Evolutionary conservation across 2,888 invertebrate genomes (phyloP), one percentile per base, ranked within the genome.

Genomic region (Andrena marginata): DNA sequence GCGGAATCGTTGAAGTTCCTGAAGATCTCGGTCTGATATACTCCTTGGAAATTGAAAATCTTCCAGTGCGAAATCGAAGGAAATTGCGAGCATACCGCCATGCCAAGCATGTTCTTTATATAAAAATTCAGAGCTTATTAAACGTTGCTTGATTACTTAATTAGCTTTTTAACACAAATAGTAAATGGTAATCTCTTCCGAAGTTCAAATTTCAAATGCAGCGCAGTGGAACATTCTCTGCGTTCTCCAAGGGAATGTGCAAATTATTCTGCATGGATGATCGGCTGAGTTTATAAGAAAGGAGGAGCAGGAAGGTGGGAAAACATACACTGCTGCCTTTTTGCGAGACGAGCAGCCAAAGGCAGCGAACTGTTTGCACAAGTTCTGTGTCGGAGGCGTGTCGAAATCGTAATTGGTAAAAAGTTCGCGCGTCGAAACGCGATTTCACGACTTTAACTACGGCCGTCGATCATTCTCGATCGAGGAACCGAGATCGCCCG

Each of bases 371-470:
- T 84, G 82, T 82, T 78, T 84, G 82, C 76, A 67, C 79, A 77
- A 70, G 70, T 71, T 29, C 51, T n/a, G 62, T 13, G 51, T 49
- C 64, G 76, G 20, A 35, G 69, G 59, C 75, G 67, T 64, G 73
- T 56, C 65, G 84, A 69, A 71, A 72, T 74, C 49, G 69, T 82
- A 77, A 84, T 84, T 82, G 78, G 79, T 59, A 82, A 83, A 84
- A 84, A 79, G 78, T 69, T 70, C 26, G 78, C 84, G 84, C 78
- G 51, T 78, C 84, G 83, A 83, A 82, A 62, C 59, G 74, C 68
- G 83, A 84, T 83, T 84, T 83, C 83, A 83, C 79, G 74, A 65
- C 31, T 79, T 84, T 84, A 80, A 74, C 84, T 64, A 31, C 82
- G 84, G 82, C 70, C 79, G 79, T 84, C 82, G 82, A 84, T 84